Conservation (phyloP, 2,113 vertebrate genomes). For the Phalacrocorax aristotelis region DNA sequence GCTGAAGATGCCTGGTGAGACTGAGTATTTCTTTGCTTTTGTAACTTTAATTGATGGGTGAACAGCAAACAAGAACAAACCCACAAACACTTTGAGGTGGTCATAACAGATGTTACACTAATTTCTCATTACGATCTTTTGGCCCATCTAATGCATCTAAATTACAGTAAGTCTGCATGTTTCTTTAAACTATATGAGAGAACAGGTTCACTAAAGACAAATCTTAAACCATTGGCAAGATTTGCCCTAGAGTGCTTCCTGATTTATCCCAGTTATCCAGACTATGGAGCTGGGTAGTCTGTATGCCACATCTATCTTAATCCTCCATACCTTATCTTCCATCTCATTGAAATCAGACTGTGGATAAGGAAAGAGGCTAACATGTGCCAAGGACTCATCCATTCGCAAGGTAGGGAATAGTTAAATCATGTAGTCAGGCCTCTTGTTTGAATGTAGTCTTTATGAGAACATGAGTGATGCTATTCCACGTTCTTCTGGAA, state of each 20-base stretch:
- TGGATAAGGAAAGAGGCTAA: neutral
- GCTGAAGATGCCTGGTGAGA: neutral
- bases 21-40: neutral
- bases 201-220: neutral
- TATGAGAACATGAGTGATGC: neutral
- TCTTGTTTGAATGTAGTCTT: neutral
- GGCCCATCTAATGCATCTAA: neutral
- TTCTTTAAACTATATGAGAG: neutral
- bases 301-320: neutral
- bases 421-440: neutral
- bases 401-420: neutral
- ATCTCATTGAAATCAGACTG: neutral
- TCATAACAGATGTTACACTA: neutral
- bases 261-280: neutral
- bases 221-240: neutral
- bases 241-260: neutral
- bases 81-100: neutral
- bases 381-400: neutral
- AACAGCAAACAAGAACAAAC: neutral
- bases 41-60: neutral
- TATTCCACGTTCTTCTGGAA: neutral
- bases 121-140: neutral
- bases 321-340: neutral
- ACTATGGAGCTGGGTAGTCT: neutral
- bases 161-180: neutral